Base-by-base conservation (phyloP, 2,888 invertebrate genomes). In the Leptinotarsa juncta region DNA sequence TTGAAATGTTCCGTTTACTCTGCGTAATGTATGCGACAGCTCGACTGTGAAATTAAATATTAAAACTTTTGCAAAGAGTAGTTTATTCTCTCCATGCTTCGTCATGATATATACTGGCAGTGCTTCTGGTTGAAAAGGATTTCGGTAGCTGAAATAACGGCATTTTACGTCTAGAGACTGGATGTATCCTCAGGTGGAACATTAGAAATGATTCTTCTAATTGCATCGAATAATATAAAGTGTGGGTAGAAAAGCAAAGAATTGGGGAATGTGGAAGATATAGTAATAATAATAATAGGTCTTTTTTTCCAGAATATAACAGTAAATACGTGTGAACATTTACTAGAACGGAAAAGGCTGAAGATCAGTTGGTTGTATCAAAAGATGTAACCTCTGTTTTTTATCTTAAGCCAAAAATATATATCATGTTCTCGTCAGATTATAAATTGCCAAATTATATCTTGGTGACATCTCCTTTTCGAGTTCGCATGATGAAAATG, bases 41-140 rank as follows among this genome's bases (percentile, higher is more conserved):
- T 81, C 81, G 81, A 82, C 83, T 84, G 84, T 85, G 84, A 85
- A 85, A 85, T 85, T 85, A 85, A 85, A 84, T 80, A 82, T 79
- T 82, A 80, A 84, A 84, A 84, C 81, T 82, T 84, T 81, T 78
- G 76, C 73, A 77, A 77, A 60, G 75, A 65, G 62, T 62, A 62
- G 62, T 62, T 62, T 62, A 62, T 62, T 32, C 62, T 42, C 62
- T 32, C 62, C 16, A 32, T 32, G 32, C 42, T 62, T 16, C 18
- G 42, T 62, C 62, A 62, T 62, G 62, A 62, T 62, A 62, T 62
- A 62, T 62, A 62, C n/a, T 3, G 7, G 32, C 16, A n/a, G 32
- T 26, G 32, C 62, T 62, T 18, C 10, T 18, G 62, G 62, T 62
- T 62, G 62, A 62, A 62, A 62, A 32, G 42, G 62, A 62, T 62